These are phyloP conservation scores for Sinocyclocheilus anophthalmus DNA, from an alignment of 2,113 vertebrate genomes.

Conservation along the genomic window DNA sequence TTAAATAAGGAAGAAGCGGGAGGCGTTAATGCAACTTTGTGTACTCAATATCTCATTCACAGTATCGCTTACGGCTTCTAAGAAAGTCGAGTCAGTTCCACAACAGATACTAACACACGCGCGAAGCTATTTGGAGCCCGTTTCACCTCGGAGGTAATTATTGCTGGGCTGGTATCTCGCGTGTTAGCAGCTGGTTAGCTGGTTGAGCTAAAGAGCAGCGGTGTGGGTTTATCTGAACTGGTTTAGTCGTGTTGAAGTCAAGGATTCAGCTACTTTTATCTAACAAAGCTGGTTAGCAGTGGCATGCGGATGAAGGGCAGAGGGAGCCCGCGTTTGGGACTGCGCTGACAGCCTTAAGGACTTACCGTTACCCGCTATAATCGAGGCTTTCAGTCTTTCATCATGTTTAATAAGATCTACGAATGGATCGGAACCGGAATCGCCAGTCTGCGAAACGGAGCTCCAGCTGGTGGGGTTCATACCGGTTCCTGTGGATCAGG, in stretches of 20 bases:
- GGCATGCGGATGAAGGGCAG: slow-evolving; percentile 62
- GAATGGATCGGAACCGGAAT: slow-evolving; percentile 76
- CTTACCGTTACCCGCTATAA: slow-evolving; percentile 40
- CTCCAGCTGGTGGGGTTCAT: slow-evolving; percentile 59
- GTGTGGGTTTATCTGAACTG: slow-evolving; percentile 12
- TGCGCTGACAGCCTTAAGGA: slow-evolving; percentile 49
- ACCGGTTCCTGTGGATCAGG: slow-evolving; percentile 52
- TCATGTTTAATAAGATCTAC: slow-evolving; percentile 80
- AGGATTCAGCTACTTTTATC: slow-evolving; percentile 20
- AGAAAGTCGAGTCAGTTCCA: slow-evolving; percentile 25
- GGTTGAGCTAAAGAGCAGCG: slow-evolving; percentile 36
- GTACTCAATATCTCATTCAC: slow-evolving; percentile 54
- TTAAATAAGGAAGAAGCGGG: slow-evolving; percentile 87
- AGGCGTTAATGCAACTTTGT: slow-evolving; percentile 76
- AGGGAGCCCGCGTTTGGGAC: slow-evolving; percentile 46
- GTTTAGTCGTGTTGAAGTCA: slow-evolving; percentile 1
- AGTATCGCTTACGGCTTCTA: slow-evolving; percentile 47
- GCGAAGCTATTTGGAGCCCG: neutral
- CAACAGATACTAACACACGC: neutral
- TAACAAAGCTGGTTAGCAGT: slow-evolving; percentile 51
- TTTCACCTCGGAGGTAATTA: neutral
- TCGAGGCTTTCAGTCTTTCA: slow-evolving; percentile 58
- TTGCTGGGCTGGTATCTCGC: neutral
- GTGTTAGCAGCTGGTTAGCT: slow-evolving; percentile 54
- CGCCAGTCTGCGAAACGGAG: slow-evolving; percentile 72